Evolutionary conservation across 2,888 invertebrate genomes (phyloP).

Genomic region (Drosophila atripex): DNA sequence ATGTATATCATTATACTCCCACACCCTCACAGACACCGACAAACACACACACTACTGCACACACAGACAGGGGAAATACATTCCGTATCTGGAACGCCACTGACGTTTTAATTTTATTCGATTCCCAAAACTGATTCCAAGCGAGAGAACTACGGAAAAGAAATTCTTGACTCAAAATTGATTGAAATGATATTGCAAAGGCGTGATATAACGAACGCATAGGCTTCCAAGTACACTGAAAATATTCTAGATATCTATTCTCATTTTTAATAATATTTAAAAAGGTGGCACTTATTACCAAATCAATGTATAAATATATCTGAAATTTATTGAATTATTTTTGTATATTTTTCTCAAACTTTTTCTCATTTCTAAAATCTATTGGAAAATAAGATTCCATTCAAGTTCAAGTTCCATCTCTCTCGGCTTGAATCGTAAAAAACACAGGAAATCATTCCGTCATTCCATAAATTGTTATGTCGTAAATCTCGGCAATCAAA

Average conservation of each 20-base stretch:
- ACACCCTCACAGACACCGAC: slow-evolving; percentile 15
- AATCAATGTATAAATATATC: background rate
- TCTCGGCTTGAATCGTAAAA: slow-evolving; percentile 58
- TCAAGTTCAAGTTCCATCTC: slow-evolving; percentile 11
- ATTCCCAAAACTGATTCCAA: slow-evolving; percentile 26
- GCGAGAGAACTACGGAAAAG: slow-evolving; percentile 10
- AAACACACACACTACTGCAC: slow-evolving; percentile 34
- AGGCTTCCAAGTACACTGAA: slow-evolving; percentile 5
- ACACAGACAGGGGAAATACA: slow-evolving; percentile 55
- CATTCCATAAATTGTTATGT: slow-evolving; percentile 81
- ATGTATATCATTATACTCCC: slow-evolving; percentile 70
- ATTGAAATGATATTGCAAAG: slow-evolving; percentile 78
- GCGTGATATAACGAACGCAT: slow-evolving; percentile 59
- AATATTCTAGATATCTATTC: background rate
- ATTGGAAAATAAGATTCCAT: background rate
- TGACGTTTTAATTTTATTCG: slow-evolving; percentile 80
- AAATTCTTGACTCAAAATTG: slow-evolving; percentile 74
- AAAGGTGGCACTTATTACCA: background rate
- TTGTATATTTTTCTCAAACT: background rate
- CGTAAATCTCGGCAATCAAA: slow-evolving; percentile 79
- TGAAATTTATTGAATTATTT: no score
- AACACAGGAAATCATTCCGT: slow-evolving; percentile 80
- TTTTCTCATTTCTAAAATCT: background rate
- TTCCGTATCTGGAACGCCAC: slow-evolving; percentile 44
- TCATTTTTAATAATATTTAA: no score